Evolutionary conservation across 53 echinoderm and acorn worm species (phyloP).

Genomic region (Antedon mediterranea): DNA sequence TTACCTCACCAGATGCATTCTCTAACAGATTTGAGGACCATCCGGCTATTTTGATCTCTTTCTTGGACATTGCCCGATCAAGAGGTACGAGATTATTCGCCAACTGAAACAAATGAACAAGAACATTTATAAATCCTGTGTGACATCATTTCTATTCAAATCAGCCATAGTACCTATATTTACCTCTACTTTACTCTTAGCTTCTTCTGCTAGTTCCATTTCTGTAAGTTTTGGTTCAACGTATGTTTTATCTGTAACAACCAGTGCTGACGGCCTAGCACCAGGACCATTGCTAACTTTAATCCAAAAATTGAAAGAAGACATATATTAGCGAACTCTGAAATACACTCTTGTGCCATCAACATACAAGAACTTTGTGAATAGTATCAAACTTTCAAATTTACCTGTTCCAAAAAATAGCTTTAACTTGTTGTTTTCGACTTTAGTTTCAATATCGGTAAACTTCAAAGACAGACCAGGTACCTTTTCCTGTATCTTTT

Average conservation of each 20-base stretch:
- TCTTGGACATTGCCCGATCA: slow-evolving; percentile 38
- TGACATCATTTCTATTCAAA: too few species aligned
- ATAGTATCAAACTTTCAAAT: not conserved
- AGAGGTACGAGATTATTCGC: slow-evolving; percentile 54
- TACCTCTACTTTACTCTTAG: slow-evolving; percentile 43
- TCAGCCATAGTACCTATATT: too few species aligned
- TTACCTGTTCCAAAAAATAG: slow-evolving; percentile 13
- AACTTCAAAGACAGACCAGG: slow-evolving; percentile 30
- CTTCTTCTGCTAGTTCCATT: slow-evolving; percentile 26
- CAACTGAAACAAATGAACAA: slow-evolving; percentile 19
- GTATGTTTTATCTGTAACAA: slow-evolving; percentile 42
- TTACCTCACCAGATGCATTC: slow-evolving; percentile 76
- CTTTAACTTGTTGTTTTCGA: slow-evolving; percentile 2
- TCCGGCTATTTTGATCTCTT: slow-evolving; percentile 78
- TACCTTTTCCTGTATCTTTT: slow-evolving; percentile 19
- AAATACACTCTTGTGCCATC: too few species aligned
- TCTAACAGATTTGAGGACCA: slow-evolving; percentile 78
- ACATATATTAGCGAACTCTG: too few species aligned
- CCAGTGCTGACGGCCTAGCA: slow-evolving; percentile 10
- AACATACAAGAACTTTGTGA: not conserved
- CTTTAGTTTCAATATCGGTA: slow-evolving; percentile 20
- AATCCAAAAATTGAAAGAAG: not conserved
- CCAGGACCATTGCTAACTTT: slow-evolving; percentile 8
- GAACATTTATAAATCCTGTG: too few species aligned
- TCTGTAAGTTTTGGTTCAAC: slow-evolving; percentile 13